Conservation (phyloP, 2,797 vertebrate genomes). For the Lagocephalus sceleratus region DNA sequence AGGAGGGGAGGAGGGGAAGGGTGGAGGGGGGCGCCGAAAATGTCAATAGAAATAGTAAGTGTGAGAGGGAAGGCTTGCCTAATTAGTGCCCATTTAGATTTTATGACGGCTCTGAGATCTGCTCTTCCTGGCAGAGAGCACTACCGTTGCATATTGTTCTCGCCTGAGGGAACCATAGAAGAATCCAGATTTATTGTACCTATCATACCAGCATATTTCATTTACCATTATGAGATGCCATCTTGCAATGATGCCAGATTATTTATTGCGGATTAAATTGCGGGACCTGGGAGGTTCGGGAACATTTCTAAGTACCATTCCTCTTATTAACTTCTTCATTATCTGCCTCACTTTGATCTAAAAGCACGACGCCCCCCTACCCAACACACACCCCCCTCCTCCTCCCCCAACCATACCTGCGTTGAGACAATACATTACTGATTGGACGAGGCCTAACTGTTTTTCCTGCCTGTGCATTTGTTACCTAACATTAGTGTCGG, state of each 20-base stretch:
- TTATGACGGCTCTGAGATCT: conserved; percentile 99
- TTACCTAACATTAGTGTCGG: conserved; percentile 46
- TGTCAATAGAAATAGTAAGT: conserved; percentile 99
- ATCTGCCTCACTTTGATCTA: conserved; percentile 89
- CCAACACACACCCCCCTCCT: neutral
- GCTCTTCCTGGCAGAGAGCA: conserved; percentile 99
- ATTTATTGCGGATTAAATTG: conserved; percentile 99
- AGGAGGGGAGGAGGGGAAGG: conserved; percentile 54
- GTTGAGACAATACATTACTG: conserved; percentile 71
- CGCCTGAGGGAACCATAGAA: conserved; percentile 99
- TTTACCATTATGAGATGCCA: conserved; percentile 99
- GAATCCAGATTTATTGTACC: conserved; percentile 99
- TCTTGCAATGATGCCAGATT: conserved; percentile 98
- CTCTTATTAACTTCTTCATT: conserved; percentile 99
- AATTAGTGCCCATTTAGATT: conserved; percentile 99
- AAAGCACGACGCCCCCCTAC: conserved; percentile 33
- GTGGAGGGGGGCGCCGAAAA: conserved; percentile 88
- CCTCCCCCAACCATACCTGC: conserved; percentile 53
- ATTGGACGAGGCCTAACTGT: conserved; percentile 57
- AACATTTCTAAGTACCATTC: conserved; percentile 97
- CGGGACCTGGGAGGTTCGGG: conserved; percentile 95
- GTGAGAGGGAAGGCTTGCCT: conserved; percentile 99
- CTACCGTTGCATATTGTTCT: conserved; percentile 99
- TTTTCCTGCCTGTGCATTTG: conserved; percentile 55
- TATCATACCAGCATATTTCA: conserved; percentile 99